Conservation (phyloP, 2,888 invertebrate genomes). For the Nemapogon koenigi region DNA sequence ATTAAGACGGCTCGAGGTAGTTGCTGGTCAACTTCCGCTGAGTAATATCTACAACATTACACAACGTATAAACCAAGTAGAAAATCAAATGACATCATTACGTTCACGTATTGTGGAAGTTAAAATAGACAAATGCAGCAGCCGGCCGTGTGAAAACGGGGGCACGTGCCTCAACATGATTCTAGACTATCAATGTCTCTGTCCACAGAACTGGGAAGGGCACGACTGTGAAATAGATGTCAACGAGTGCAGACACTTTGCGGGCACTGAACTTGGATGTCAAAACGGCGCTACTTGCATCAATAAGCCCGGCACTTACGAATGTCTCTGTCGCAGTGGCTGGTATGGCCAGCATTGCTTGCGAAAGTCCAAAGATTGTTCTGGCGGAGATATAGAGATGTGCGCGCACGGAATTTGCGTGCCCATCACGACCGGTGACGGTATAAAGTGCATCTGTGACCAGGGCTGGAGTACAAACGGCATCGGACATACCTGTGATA, state of each 20-base stretch:
- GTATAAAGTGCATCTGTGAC: slow-evolving; percentile 82
- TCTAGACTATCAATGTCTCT: slow-evolving; percentile 76
- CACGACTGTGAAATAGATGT: slow-evolving; percentile 77
- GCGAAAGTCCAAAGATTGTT: slow-evolving; percentile 76
- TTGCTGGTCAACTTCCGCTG: background rate
- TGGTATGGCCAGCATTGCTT: slow-evolving; percentile 89
- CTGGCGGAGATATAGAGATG: slow-evolving; percentile 72
- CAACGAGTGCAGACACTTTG: slow-evolving; percentile 83
- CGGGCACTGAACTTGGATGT: slow-evolving; percentile 88
- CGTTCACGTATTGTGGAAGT: slow-evolving; percentile 48
- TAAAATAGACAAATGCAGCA: slow-evolving; percentile 69
- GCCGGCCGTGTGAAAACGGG: slow-evolving; percentile 82
- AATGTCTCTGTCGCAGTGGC: slow-evolving; percentile 78
- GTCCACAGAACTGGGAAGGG: slow-evolving; percentile 77
- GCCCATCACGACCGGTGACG: slow-evolving; percentile 63
- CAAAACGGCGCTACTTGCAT: slow-evolving; percentile 89
- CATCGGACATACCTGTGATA: slow-evolving; percentile 73
- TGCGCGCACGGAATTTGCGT: slow-evolving; percentile 92
- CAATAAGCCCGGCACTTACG: slow-evolving; percentile 81
- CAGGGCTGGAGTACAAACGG: slow-evolving; percentile 87
- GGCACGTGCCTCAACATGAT: slow-evolving; percentile 79
- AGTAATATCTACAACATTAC: slow-evolving; percentile 23
- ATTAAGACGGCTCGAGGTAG: slow-evolving; percentile 31
- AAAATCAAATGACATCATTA: slow-evolving; percentile 42
- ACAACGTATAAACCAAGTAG: slow-evolving; percentile 31